Conservation (phyloP, 2,113 vertebrate genomes). For the Sprattus sprattus region DNA sequence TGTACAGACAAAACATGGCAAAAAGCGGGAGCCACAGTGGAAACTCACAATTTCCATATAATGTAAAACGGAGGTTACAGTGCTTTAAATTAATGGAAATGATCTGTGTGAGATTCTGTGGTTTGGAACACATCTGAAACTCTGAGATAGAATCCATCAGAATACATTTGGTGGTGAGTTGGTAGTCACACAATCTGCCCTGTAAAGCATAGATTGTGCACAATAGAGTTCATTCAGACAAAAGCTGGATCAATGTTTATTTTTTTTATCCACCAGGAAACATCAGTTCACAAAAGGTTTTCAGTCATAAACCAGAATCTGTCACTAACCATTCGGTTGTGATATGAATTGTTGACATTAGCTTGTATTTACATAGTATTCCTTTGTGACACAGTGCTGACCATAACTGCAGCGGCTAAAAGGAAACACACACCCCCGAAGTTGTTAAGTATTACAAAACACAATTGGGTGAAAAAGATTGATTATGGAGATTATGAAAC, state of each 20-base stretch:
- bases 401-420: neutral
- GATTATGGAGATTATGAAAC: slow-evolving; percentile 50
- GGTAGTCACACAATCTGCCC: neutral
- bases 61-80: slow-evolving; percentile 37
- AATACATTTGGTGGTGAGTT: slow-evolving; percentile 24
- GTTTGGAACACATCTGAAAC: slow-evolving; percentile 23
- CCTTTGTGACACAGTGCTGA: neutral
- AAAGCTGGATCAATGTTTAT: neutral
- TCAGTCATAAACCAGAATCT: neutral
- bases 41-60: slow-evolving; percentile 11
- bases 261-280: neutral
- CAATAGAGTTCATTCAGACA: neutral
- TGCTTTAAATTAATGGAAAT: slow-evolving; percentile 63
- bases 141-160: slow-evolving; percentile 32
- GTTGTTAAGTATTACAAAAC: slow-evolving; percentile 56
- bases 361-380: neutral
- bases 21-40: neutral
- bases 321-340: neutral
- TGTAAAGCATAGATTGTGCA: neutral
- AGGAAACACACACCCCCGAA: neutral
- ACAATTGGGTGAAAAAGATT: slow-evolving; percentile 36
- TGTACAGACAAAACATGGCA: neutral
- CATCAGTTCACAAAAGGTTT: neutral
- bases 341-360: neutral
- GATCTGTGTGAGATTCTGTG: neutral